Evolutionary conservation across 2,888 invertebrate species (phyloP).

Genomic region (Catocala nupta): DNA sequence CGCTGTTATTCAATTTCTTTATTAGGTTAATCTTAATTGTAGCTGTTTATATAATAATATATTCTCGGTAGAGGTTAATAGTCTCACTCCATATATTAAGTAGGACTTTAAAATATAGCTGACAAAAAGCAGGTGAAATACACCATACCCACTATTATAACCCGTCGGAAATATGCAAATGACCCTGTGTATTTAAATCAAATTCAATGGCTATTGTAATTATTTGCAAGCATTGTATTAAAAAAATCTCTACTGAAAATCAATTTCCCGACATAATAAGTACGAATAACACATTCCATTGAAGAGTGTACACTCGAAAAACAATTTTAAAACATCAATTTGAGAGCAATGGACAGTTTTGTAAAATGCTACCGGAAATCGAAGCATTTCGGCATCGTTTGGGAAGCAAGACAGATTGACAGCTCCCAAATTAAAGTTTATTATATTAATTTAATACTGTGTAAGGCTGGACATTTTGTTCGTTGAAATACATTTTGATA

Average conservation of each 20-base stretch:
- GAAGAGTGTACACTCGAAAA: slow-evolving; percentile 23
- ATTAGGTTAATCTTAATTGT: no score
- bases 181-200: no score
- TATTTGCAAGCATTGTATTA: neutral
- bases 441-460: slow-evolving; percentile 54
- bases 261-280: slow-evolving; percentile 14
- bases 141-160: no score
- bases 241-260: neutral
- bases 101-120: no score
- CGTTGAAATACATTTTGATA: neutral
- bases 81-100: no score
- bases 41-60: no score
- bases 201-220: no score
- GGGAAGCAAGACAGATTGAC: slow-evolving; percentile 67
- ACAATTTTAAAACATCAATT: slow-evolving; percentile 58
- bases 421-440: slow-evolving; percentile 75
- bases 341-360: slow-evolving; percentile 52
- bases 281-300: slow-evolving; percentile 8
- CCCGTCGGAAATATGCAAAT: no score
- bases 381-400: slow-evolving; percentile 51
- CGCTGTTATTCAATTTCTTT: no score
- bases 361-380: slow-evolving; percentile 70
- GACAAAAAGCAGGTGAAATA: no score
- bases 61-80: no score
- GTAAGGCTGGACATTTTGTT: slow-evolving; percentile 2